Conservation (phyloP, 2,797 vertebrate species). For the Melopsittacus undulatus region DNA sequence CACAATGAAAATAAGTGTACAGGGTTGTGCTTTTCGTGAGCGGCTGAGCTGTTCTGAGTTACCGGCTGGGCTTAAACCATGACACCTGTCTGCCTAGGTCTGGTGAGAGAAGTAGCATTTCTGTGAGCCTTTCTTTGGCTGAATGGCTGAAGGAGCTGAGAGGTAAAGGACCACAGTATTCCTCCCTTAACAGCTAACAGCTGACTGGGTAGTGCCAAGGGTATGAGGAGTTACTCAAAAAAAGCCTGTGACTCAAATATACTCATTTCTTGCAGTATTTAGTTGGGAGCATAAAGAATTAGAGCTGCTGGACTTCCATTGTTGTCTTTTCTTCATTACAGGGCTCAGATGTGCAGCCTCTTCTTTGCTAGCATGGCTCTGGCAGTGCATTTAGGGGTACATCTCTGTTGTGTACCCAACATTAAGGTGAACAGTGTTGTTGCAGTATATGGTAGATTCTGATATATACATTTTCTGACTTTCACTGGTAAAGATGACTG, state of each 20-base stretch:
- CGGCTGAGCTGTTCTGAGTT: not conserved
- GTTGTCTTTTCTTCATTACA: not conserved
- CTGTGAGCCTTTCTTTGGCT: not conserved
- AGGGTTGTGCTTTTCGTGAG: not conserved
- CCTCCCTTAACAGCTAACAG: not conserved
- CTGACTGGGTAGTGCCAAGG: not conserved
- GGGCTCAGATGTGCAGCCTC: not conserved
- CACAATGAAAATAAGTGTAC: not conserved
- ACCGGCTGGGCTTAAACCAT: not conserved
- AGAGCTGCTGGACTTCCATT: not conserved
- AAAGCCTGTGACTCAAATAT: not conserved
- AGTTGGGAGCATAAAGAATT: not conserved
- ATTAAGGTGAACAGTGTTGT: not conserved
- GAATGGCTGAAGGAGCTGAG: not conserved
- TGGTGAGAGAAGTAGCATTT: not conserved
- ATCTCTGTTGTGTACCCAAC: not conserved
- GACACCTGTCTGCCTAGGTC: not conserved
- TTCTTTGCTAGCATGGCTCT: not conserved
- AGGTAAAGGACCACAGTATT: not conserved
- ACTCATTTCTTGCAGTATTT: not conserved
- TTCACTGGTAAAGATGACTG: not conserved
- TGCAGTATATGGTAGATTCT: not conserved
- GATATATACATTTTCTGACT: not conserved
- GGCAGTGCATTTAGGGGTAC: accelerated
- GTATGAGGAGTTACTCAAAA: not conserved